Base-by-base conservation (phyloP, 2,113 vertebrate genomes). In the Gymnocephalus cernua region DNA sequence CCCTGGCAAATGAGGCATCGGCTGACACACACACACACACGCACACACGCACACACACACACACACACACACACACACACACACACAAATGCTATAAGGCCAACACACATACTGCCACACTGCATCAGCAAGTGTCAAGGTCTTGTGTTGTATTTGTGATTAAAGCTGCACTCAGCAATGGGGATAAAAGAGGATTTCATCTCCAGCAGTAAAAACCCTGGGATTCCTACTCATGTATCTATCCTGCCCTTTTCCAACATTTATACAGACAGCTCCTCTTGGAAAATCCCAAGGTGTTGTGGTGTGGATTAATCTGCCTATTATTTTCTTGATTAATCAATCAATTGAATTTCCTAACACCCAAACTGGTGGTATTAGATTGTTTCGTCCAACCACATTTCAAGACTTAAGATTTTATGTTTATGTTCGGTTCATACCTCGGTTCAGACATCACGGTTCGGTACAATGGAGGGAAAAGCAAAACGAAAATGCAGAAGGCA, bases 71-170 rank as follows among this genome's bases (percentile, higher is more conserved):
- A 35, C 58, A 59, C 19, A 58, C n/a, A 4, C 25, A 69, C 19
- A 77, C 59, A 79, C 41, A 64, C 41, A 64, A 62, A 12, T 29
- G 62, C 54, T 73, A 15, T 35, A 56, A 62, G 48, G 19, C 4
- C 56, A 19, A 16, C 65, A 67, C 65, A 75, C 38, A 74, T n/a
- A 41, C 25, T 70, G 77, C 68, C 87, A 79, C 74, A 38, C 58
- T 80, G 70, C 70, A 77, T 85, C 79, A 83, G 56, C 71, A 75
- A 61, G 23, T 77, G 35, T 85, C 65, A 76, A 50, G 57, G 65
- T 77, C 63, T 77, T 79, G 77, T 53, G 68, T 78, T 77, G 56
- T 45, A 68, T 82, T 73, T 69, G 75, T 44, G 87, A 82, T 69
- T 86, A 79, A 83, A 85, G 62, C 72, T 27, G 72, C 65, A 67